Evolutionary conservation across 1,140 invertebrate species (phyloP).

Genomic region (Andricus grossulariae): DNA sequence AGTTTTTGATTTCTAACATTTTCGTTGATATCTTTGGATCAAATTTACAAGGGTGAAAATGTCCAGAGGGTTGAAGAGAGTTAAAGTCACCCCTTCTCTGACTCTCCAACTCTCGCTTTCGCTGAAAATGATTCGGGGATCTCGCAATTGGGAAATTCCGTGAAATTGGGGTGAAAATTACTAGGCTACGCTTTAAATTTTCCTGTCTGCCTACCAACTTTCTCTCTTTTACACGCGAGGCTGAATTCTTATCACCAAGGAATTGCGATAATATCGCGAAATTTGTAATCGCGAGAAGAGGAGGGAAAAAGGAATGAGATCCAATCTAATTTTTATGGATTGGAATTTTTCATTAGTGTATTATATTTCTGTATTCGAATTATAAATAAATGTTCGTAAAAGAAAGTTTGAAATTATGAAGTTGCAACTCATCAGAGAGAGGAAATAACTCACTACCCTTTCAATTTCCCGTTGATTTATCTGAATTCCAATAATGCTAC

Average conservation of each 20-base stretch:
- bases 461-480: constrained; percentile 61
- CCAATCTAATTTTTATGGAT: neutral
- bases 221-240: neutral
- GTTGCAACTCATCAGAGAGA: constrained; percentile 1
- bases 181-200: constrained; percentile 23
- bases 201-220: neutral
- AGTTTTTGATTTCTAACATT: too few species aligned
- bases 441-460: constrained; percentile 50
- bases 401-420: too few species aligned
- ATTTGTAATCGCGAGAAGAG: neutral
- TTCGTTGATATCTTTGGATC: too few species aligned
- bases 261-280: constrained; percentile 7
- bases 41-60: too few species aligned
- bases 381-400: too few species aligned
- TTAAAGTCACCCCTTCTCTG: neutral
- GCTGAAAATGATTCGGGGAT: constrained; percentile 15
- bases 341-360: neutral
- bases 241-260: constrained; percentile 15
- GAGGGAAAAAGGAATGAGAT: neutral
- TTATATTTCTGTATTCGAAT: too few species aligned
- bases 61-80: neutral
- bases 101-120: neutral
- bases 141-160: constrained; percentile 21
- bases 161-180: constrained; percentile 28
- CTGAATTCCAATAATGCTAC: constrained; percentile 56